Percentiles rank a stretch among this genome's conserved stretches.
These are phyloP conservation scores for Hystrix brachyura DNA, from an alignment of 2,113 vertebrate species.

Conservation along the genomic window DNA sequence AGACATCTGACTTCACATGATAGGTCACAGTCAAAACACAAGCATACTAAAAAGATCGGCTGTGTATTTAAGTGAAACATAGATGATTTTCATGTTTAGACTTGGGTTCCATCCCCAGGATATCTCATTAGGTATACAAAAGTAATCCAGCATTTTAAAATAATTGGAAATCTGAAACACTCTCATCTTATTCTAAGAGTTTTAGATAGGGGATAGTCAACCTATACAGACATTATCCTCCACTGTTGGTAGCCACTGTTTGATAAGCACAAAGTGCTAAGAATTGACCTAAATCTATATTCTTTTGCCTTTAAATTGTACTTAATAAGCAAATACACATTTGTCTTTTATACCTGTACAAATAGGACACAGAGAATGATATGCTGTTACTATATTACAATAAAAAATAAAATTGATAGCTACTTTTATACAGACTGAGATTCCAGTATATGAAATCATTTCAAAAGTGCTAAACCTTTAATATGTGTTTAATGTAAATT, in stretches of 20 bases:
- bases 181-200: background rate
- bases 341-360: constrained; percentile 41
- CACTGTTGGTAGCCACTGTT: background rate
- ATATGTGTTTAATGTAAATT: constrained; percentile 68
- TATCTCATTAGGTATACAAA: background rate
- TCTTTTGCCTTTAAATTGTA: background rate
- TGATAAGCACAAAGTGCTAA: constrained; percentile 34
- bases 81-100: background rate
- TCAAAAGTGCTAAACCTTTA: constrained; percentile 71
- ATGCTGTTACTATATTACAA: constrained; percentile 52
- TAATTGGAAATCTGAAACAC: background rate
- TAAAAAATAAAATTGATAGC: constrained; percentile 69
- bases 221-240: background rate
- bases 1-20: background rate
- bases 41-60: background rate
- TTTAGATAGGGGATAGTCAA: background rate
- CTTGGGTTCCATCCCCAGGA: background rate
- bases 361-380: background rate
- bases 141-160: background rate
- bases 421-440: constrained; percentile 57
- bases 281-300: background rate
- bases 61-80: background rate
- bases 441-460: constrained; percentile 58
- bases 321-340: constrained; percentile 39
- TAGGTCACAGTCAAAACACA: background rate